Percentiles rank a stretch among this genome's conserved stretches.
Conservation (phyloP, 2,797 vertebrate species). For the Trachops cirrhosus region DNA sequence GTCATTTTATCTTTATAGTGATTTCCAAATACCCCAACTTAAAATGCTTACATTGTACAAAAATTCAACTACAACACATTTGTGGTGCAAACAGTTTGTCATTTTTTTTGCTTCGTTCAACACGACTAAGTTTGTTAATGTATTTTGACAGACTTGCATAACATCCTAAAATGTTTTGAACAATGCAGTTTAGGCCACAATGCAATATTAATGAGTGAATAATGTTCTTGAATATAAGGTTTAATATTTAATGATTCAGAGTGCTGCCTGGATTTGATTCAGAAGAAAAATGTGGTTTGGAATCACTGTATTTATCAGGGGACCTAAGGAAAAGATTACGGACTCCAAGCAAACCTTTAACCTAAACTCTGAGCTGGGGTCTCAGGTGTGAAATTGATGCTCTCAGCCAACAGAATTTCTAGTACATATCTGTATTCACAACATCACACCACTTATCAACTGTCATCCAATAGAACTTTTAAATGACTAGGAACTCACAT, state of each 20-base stretch:
- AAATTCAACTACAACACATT: background rate
- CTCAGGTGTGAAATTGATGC: conserved; percentile 61
- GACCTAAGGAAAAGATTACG: conserved; percentile 34
- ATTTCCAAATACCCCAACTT: background rate
- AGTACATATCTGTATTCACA: conserved; percentile 31
- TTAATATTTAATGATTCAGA: conserved; percentile 90
- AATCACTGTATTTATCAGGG: conserved; percentile 62
- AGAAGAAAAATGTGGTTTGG: conserved; percentile 68
- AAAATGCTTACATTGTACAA: conserved; percentile 48
- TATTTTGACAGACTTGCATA: conserved; percentile 80
- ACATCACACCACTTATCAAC: conserved; percentile 28
- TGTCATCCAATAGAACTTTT: conserved; percentile 60
- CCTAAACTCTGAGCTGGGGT: conserved; percentile 53
- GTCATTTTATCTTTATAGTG: conserved; percentile 35
- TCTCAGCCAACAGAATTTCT: background rate
- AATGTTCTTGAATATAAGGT: conserved; percentile 86
- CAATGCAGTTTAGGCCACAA: conserved; percentile 86
- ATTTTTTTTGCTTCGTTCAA: conserved; percentile 71
- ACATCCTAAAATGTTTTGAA: conserved; percentile 84
- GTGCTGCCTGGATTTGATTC: conserved; percentile 43
- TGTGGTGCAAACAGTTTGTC: conserved; percentile 48
- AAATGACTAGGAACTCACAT: conserved; percentile 30
- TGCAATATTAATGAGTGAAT: conserved; percentile 94
- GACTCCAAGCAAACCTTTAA: conserved; percentile 64
- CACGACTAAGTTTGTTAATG: conserved; percentile 72